Base-by-base conservation (phyloP, 1,140 invertebrate genomes). In the Hypsibius dujardini region DNA sequence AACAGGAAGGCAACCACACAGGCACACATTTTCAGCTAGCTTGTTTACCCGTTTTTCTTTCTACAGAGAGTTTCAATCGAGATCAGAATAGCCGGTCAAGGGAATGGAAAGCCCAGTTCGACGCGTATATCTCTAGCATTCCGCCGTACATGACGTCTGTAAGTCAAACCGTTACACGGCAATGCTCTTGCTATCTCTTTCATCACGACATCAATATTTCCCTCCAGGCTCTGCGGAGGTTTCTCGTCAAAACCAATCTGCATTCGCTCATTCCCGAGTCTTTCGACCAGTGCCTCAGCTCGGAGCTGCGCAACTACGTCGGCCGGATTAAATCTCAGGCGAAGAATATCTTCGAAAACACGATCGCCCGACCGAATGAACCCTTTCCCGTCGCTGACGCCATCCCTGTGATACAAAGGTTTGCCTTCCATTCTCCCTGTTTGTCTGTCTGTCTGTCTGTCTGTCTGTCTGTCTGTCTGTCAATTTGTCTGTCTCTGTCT, bases 341-440 rank as follows among this genome's bases (percentile, higher is more conserved):
- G 42, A 45, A 42, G 12, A 42, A 42, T n/a, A 56, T 56, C n/a
- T 56, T 56, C n/a, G 50, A 12, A 12, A 56, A n/a, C n/a, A n/a
- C n/a, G 50, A 12, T 56, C n/a, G 62, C 62, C 12, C 45, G 7
- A 15, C 42, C 42, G 3, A 67, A 67, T 42, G 3, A 15, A 42
- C 62, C 62, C 12, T 42, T 45, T 12, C 12, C 62, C 42, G 42
- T 67, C 7, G 12, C 62, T 12, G 62, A 67, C 7, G 3, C 45
- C 12, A 67, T 67, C 45, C 62, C 62, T 67, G 62, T 67, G 62
- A 67, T 67, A 7, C 62, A 67, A 42, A 12, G 62, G 62, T 67
- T 15, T 28, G 28, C 28, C 28, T 28, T 28, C 28, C 28, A 28
- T 28, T 28, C 28, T 28, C 28, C 0, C 28, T 28, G 28, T 28